Evolutionary conservation across 1,140 invertebrate species (phyloP), one percentile per base, ranked within the genome.

Genomic region (Parapsyche elsis): DNA sequence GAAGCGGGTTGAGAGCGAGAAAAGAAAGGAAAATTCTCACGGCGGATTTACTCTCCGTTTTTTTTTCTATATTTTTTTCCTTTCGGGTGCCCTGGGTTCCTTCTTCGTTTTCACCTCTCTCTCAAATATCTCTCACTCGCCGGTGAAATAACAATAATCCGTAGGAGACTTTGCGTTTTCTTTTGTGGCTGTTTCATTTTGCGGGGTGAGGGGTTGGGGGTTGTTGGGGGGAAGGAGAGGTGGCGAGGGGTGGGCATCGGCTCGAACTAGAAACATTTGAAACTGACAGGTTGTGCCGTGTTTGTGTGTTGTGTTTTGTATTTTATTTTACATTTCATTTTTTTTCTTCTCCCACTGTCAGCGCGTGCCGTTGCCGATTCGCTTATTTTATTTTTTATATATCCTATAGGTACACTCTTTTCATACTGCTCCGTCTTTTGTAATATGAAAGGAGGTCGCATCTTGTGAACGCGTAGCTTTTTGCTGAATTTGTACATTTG

Each of bases 21-120:
- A 71, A 71, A 81, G 67, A 61, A 73, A 73, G 46, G 73, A 75
- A 81, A 77, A 81, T 64, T 71, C 77, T 49, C 64, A 79, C 77
- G 77, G 80, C 26, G 75, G 70, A 76, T 81, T 77, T 81, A 71
- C 45, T 75, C 74, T 61, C 76, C 59, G 45, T 61, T 59, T 23
- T 74, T 24, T 73, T 53, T 75, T 75, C 46, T 57, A 67, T 67
- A 53, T 53, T 16, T 53, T n/a, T 53, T 53, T 53, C 16, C 16
- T 67, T 26, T 24, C 19, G 64, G 10, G 23, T 24, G n/a, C 7
- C 64, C 64, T 23, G 24, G 19, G 10, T 67, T 67, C 24, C n/a
- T 67, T 23, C 5, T 26, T 26, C n/a, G 59, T 30, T 26, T 67
- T 67, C 30, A 7, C 30, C 30, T 38, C 30, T 61, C n/a, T 21